Percentiles rank a stretch among this genome's conserved stretches.
Conservation (phyloP, 92 coral and sea anemone species). For the Paramuricea clavata region DNA sequence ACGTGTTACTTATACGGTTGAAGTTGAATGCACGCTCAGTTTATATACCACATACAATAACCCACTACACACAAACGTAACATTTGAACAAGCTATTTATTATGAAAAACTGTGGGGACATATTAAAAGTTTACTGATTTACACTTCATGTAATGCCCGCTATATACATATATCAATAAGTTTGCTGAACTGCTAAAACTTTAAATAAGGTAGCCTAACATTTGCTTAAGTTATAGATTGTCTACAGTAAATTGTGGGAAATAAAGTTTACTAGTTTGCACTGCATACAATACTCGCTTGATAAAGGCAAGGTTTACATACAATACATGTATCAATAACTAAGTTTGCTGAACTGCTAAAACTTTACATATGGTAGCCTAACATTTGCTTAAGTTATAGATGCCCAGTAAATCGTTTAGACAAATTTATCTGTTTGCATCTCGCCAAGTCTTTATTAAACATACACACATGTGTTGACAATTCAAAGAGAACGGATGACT, state of each 20-base stretch:
- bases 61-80: too few species aligned
- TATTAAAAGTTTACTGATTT: too few species aligned
- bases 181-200: too few species aligned
- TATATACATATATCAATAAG: not conserved
- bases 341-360: not conserved
- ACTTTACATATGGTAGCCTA: not conserved
- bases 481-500: not conserved
- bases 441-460: conserved; percentile 34
- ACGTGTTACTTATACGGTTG: too few species aligned
- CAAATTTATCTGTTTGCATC: conserved; percentile 48
- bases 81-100: too few species aligned
- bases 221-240: not conserved
- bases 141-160: not conserved
- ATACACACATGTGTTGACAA: conserved; percentile 44
- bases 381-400: conserved; percentile 18
- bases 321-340: not conserved
- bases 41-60: too few species aligned
- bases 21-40: too few species aligned
- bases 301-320: not conserved
- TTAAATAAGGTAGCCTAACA: not conserved
- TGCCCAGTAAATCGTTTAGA: conserved; percentile 1
- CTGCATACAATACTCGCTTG: not conserved
- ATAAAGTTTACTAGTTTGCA: not conserved
- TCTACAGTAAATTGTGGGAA: not conserved
- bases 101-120: too few species aligned